Evolutionary conservation across 1,140 invertebrate genomes (phyloP), one percentile per base, ranked within the genome.

Genomic region (Marisa cornuarietis): DNA sequence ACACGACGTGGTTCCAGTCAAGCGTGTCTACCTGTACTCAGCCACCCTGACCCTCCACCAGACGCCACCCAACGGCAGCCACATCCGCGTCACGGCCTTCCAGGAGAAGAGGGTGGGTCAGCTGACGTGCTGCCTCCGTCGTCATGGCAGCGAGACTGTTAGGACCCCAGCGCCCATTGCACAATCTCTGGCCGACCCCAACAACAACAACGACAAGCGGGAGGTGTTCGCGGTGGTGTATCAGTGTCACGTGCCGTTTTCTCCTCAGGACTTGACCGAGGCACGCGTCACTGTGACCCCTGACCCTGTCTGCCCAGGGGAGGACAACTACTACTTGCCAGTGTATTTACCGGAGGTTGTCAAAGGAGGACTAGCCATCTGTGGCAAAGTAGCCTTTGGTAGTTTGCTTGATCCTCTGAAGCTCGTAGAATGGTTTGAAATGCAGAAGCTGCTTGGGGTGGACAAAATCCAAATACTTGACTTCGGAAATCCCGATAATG

Each of bases 361-460:
- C 10, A 24, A 24, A 16, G 24, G 66, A 69, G 13, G 20, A 16
- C 24, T 69, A 42, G 66, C 24, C 24, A 24, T 69, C 24, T 69
- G 66, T 10, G 66, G 16, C 14, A 69, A 69, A 24, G 42, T 58
- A n/a, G 20, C 51, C 18, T 78, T 42, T 51, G 76, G 76, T n/a
- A 18, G 68, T 10, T 9, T 31, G 49, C 20, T 78, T 8, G 51
- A 68, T 31, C 76, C 76, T 22, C 13, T 16, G 54, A 20, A 63
- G 49, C 63, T 78, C 1, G 62, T 68, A 24, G 76, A 78, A 52
- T 68, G 76, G 76, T 68, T 78, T 42, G 76, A 78, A 49, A 26
- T 78, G 14, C 76, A 78, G 51, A 78, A 51, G 26, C 61, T 78
- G 31, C 42, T 78, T n/a, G 76, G 65, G 2, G 76, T 78, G 31